phyloP scores from a whole-genome alignment of 2,888 invertebrate species.

The Meiosimyza platycephala region DNA sequence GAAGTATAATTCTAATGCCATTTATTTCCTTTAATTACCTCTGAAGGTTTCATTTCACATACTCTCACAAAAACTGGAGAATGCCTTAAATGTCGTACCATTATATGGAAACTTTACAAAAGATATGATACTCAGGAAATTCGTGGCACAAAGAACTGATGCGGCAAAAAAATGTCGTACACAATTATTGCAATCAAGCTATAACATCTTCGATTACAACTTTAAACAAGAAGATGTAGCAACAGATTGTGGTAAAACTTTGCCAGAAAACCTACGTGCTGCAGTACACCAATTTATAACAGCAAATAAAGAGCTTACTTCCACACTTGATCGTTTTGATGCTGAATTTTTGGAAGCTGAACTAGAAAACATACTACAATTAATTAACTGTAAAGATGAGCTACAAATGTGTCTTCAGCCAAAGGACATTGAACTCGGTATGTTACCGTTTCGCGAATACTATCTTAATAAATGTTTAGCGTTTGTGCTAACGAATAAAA shows the following conservation, averaged over 20 bases:
- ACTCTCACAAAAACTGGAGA: slow-evolving; percentile 51
- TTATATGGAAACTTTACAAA: slow-evolving; percentile 55
- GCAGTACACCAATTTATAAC: slow-evolving; percentile 36
- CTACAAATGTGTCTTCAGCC: slow-evolving; percentile 24
- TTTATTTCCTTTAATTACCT: neutral
- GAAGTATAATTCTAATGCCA: neutral
- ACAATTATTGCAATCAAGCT: slow-evolving; percentile 36
- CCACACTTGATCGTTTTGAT: slow-evolving; percentile 5
- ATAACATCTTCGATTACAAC: slow-evolving; percentile 31
- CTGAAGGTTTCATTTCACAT: slow-evolving; percentile 50
- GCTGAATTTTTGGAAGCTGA: slow-evolving; percentile 39
- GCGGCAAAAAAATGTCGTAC: slow-evolving; percentile 49
- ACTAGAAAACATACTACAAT: slow-evolving; percentile 32
- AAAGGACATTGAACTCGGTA: slow-evolving; percentile 45
- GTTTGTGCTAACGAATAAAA: slow-evolving; percentile 43
- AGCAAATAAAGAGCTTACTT: neutral
- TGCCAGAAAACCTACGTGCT: slow-evolving; percentile 37
- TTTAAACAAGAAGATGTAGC: slow-evolving; percentile 40
- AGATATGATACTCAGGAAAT: slow-evolving; percentile 51
- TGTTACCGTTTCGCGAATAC: slow-evolving; percentile 54
- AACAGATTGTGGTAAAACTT: slow-evolving; percentile 38
- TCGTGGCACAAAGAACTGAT: slow-evolving; percentile 53
- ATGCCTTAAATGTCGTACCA: slow-evolving; percentile 54
- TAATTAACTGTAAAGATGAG: slow-evolving; percentile 34
- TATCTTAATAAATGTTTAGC: slow-evolving; percentile 52